These are phyloP conservation scores for Coenobita brevimanus DNA, from an alignment of 1,140 invertebrate species.

Conservation along the genomic window DNA sequence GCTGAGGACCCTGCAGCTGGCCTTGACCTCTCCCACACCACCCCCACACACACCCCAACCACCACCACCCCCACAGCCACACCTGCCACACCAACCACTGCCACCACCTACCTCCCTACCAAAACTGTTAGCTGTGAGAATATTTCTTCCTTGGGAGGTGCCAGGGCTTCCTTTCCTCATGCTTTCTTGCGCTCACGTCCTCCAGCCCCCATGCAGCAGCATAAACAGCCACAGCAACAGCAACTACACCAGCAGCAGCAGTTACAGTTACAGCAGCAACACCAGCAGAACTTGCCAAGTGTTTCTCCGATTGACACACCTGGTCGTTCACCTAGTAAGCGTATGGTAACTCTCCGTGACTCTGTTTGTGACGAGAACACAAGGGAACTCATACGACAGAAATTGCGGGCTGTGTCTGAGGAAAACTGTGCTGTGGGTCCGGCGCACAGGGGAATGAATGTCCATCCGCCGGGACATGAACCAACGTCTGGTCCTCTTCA, in stretches of 20 bases:
- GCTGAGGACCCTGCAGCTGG: constrained; percentile 86
- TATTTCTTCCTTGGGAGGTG: constrained; percentile 75
- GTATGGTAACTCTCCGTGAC: constrained; percentile 34
- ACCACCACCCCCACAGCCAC: constrained; percentile 15
- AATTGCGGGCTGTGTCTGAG: constrained; percentile 63
- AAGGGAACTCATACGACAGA: constrained; percentile 62
- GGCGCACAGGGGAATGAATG: constrained; percentile 41
- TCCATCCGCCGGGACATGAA: constrained; percentile 38
- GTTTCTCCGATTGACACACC: constrained; percentile 26
- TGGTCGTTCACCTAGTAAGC: neutral
- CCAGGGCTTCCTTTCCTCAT: constrained; percentile 82
- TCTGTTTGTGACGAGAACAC: constrained; percentile 61
- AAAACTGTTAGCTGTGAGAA: constrained; percentile 81
- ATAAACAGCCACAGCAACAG: neutral
- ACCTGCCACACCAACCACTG: constrained; percentile 10
- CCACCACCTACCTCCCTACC: constrained; percentile 74
- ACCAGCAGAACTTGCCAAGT: neutral
- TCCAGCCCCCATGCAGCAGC: constrained; percentile 19
- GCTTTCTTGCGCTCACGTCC: constrained; percentile 83
- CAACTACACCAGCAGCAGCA: neutral
- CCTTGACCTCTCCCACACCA: constrained; percentile 77
- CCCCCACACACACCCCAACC: constrained; percentile 72
- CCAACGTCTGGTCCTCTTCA: constrained; percentile 27
- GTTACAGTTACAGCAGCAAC: neutral
- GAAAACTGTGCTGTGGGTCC: constrained; percentile 61